Conservation (phyloP, 2,113 vertebrate genomes). For the Piprites chloris region DNA sequence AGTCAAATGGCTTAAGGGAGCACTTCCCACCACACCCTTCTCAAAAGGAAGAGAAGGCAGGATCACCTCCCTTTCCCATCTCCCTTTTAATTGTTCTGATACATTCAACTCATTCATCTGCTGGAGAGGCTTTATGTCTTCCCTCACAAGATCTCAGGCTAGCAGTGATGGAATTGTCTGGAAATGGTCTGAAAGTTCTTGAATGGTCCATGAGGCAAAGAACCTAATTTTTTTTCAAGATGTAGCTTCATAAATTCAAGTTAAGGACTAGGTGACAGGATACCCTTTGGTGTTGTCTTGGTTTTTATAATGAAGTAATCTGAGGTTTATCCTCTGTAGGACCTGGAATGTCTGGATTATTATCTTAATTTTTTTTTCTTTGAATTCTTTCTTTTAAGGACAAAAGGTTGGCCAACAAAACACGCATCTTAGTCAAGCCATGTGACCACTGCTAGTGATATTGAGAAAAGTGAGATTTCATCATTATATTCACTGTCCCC, state of each 20-base stretch:
- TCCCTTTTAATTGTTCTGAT: background rate
- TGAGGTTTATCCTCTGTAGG: background rate
- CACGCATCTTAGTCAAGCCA: background rate
- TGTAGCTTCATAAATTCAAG: background rate
- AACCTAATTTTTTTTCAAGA: background rate
- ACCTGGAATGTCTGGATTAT: background rate
- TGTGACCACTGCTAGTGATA: background rate
- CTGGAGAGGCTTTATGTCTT: background rate
- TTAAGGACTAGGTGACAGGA: background rate
- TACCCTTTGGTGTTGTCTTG: background rate
- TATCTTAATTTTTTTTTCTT: background rate
- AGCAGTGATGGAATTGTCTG: background rate
- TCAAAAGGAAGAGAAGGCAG: background rate
- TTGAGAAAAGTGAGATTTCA: background rate
- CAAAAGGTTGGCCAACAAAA: background rate
- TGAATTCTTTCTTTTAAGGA: background rate
- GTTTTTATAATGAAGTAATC: background rate
- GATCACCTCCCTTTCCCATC: background rate
- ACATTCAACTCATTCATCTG: background rate
- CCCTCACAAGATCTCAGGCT: background rate
- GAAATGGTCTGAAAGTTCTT: background rate
- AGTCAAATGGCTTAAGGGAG: background rate
- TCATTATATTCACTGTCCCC: background rate
- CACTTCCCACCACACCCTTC: background rate
- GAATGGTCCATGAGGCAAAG: background rate